Conservation (phyloP, 2,797 vertebrate genomes). For the Chelidonichthys spinosus region DNA sequence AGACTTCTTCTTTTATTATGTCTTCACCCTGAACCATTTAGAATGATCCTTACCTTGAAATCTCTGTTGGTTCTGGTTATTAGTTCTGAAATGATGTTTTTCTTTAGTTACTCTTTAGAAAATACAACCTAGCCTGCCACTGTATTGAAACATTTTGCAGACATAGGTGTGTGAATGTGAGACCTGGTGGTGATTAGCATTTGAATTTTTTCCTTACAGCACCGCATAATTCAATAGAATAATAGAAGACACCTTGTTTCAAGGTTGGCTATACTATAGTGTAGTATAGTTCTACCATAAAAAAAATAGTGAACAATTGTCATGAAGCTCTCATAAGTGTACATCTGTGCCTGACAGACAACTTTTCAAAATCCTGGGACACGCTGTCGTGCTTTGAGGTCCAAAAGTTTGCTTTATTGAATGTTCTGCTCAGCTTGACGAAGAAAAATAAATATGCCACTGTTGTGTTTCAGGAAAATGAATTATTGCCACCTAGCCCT, state of each 20-base stretch:
- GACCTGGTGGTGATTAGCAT: neutral
- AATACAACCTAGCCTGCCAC: neutral
- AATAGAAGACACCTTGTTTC: neutral
- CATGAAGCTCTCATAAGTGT: neutral
- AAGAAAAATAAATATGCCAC: constrained; percentile 10
- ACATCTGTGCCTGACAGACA: constrained; percentile 14
- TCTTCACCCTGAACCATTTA: too few relatives aligned
- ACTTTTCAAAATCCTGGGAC: constrained; percentile 9
- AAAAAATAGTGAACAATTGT: neutral
- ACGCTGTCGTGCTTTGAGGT: constrained; percentile 37
- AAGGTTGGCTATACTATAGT: too few relatives aligned
- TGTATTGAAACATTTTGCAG: neutral
- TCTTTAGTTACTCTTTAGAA: neutral
- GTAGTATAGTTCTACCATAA: too few relatives aligned
- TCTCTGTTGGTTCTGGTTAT: neutral
- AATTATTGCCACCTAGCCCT: constrained; percentile 59
- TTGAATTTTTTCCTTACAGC: constrained; percentile 15
- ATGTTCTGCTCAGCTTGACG: constrained; percentile 36
- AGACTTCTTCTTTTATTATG: too few relatives aligned
- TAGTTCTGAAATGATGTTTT: neutral
- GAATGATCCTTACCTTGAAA: neutral
- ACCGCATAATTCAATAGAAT: neutral
- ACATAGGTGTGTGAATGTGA: neutral
- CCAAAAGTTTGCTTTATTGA: constrained; percentile 43
- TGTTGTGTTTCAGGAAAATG: constrained; percentile 55